Evolutionary conservation across 2,113 vertebrate species (phyloP), one percentile per base, ranked within the genome.

Genomic region (Tichodroma muraria): DNA sequence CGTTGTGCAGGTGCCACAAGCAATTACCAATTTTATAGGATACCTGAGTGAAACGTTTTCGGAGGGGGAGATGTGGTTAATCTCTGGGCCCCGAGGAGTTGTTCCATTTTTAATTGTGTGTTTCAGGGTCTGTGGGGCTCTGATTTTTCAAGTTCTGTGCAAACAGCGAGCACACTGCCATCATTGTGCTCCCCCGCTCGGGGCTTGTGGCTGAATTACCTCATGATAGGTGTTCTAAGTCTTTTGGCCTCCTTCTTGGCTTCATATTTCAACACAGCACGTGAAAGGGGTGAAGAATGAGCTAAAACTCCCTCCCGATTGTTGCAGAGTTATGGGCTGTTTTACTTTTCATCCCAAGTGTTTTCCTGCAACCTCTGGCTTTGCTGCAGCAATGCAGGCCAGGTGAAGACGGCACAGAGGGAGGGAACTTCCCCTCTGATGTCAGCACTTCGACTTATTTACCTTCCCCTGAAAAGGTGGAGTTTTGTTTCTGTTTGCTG

Each of bases 171-270:
- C 90, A 97, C 94, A 96, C 88, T 95, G 96, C 85, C 93, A 94
- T 96, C 91, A 96, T 96, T 97, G 97, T 97, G 80, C 7, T 97
- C 91, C 85, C 70, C 69, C 44, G 90, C 92, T 95, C 20, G 0
- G 47, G 73, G 69, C 52, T 94, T 47, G 85, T 27, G 92, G 56
- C 76, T 96, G 86, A 94, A 97, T 97, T 97, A 97, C 96, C 94
- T 97, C 96, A 97, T 90, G 96, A 96, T 80, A 96, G 94, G 89
- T 57, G 50, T 93, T 96, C 94, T 82, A 96, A 95, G 90, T 92
- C 88, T 75, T 92, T 75, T 92, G 94, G 94, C 89, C 94, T 97
- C 80, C 59, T 94, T 94, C 68, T 91, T 68, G 88, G 96, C 89
- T 81, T 97, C 94, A 91, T 92, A 92, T 95, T 96, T 97, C 96